Conservation (phyloP, 2,113 vertebrate species). For the Xenopus laevis region DNA sequence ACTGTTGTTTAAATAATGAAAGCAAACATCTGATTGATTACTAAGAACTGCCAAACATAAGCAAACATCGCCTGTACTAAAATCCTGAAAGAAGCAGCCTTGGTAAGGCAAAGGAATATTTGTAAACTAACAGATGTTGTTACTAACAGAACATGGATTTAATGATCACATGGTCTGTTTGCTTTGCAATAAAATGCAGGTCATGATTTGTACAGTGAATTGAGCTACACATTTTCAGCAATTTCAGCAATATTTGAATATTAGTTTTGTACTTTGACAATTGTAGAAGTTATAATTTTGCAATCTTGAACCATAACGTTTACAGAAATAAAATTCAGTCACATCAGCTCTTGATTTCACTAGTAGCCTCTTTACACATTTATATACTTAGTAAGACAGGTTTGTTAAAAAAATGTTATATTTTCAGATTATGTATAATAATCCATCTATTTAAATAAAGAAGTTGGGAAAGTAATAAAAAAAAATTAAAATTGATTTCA, state of each 20-base stretch:
- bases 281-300: background rate
- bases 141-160: conserved; percentile 49
- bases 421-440: background rate
- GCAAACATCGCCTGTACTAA: no score
- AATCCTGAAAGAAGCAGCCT: background rate
- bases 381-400: background rate
- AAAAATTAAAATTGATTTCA: background rate
- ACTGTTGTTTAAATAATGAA: background rate
- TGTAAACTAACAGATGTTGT: conserved; percentile 48
- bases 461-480: background rate
- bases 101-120: conserved; percentile 16
- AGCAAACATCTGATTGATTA: no score
- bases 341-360: no score
- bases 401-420: background rate
- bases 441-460: conserved; percentile 13
- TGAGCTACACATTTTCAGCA: no score
- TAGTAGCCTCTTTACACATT: no score
- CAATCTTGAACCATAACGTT: background rate
- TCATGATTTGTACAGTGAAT: background rate
- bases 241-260: background rate
- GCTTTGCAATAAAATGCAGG: background rate
- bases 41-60: no score
- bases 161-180: background rate
- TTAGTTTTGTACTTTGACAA: background rate
- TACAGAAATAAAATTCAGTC: no score